Base-by-base conservation (phyloP, 2,113 vertebrate genomes). In the Cisticola juncidis region DNA sequence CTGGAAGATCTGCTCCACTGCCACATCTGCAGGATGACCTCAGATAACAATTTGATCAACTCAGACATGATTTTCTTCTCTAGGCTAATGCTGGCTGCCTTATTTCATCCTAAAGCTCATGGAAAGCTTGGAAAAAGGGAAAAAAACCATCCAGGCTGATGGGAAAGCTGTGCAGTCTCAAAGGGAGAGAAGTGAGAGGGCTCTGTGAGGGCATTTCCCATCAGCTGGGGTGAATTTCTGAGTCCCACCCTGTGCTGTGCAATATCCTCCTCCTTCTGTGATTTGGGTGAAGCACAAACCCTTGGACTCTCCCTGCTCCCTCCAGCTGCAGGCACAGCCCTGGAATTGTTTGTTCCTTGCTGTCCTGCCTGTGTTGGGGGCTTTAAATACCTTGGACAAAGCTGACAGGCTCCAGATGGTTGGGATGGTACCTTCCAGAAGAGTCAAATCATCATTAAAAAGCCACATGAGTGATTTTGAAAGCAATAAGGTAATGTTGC, bases 401-500 rank as follows among this genome's bases (percentile, higher is more conserved):
- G 62, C 76, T 35, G 57, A 62, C 56, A 86, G 65, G 58, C 64
- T 89, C 81, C 94, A 91, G 88, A 90, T 94, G 86, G 90, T 72
- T 7, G 2, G 62, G 54, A 9, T 40, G 45, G 81, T 83, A 73
- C 86, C 71, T 77, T 21, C 26, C 65, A 54, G 86, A 90, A 68
- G 48, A 88, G 57, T 78, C 44, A 92, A 91, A 90, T 88, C 19
- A 56, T 35, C 54, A 92, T 90, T 83, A 28, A 86, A 86, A 87
- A 88, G 15, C 86, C 61, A 70, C 50, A 57, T 22, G 35, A 72
- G 40, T 68, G 90, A 33, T 92, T 97, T 86, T 33, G 76, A 77
- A 92, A 94, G 90, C 74, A 93, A 88, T 92, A 72, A 92, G 80
- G 83, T 95, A 85, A 95, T 51, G 86, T 73, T 94, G 84, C 76